Conservation (phyloP, 2,113 vertebrate genomes). For the Ochotona curzoniae region DNA sequence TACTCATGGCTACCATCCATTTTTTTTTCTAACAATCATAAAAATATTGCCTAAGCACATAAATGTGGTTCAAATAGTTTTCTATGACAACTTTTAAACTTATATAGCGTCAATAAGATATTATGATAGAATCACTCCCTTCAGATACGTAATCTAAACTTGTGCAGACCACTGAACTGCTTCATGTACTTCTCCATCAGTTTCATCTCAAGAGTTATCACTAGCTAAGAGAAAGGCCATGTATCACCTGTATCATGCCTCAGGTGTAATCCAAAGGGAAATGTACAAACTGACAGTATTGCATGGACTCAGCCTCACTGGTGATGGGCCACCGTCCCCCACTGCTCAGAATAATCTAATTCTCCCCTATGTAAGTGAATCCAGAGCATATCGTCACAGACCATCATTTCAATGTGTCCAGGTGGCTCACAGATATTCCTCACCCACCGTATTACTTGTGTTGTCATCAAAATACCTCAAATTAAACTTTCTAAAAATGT, state of each 20-base stretch:
- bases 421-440: background rate
- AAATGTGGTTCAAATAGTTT: background rate
- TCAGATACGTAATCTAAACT: background rate
- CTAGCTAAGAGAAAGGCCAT: background rate
- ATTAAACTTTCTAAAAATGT: background rate
- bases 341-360: background rate
- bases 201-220: background rate
- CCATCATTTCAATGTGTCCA: background rate
- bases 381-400: background rate
- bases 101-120: accelerated
- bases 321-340: background rate
- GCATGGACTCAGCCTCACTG: background rate
- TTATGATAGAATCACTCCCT: background rate
- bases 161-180: background rate
- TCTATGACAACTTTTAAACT: background rate
- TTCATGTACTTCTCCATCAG: background rate
- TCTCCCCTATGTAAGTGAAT: background rate
- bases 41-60: background rate
- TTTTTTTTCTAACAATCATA: background rate
- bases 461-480: background rate
- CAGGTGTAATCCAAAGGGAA: background rate
- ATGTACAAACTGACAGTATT: background rate
- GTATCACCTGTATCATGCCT: background rate
- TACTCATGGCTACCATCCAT: accelerated
- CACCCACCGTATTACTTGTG: background rate